These are phyloP conservation scores for Ifrita kowaldi DNA, from an alignment of 2,113 vertebrate species.

Conservation along the genomic window DNA sequence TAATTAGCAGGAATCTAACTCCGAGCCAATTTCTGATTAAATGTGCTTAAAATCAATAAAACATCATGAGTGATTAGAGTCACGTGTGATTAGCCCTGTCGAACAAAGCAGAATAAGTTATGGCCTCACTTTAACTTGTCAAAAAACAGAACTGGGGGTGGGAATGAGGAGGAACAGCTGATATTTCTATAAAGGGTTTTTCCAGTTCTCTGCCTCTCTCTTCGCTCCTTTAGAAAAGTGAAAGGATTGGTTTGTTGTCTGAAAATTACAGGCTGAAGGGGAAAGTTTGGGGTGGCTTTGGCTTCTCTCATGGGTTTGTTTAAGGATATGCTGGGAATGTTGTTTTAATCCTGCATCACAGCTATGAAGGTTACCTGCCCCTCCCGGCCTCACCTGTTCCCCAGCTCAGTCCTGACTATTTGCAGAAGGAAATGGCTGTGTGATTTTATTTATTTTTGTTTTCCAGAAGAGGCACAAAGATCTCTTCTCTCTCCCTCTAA, in stretches of 20 bases:
- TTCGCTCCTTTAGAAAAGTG: constrained; percentile 6
- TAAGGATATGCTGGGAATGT: constrained; percentile 16
- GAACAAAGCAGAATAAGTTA: constrained; percentile 73
- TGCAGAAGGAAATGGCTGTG: background rate
- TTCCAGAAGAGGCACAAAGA: background rate
- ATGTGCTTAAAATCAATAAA: constrained; percentile 81
- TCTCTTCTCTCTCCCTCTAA: background rate
- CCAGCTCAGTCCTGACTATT: background rate
- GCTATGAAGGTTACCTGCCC: background rate
- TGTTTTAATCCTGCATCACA: background rate
- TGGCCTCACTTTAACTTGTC: constrained; percentile 69
- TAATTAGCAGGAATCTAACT: constrained; percentile 79
- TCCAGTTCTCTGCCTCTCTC: constrained; percentile 53
- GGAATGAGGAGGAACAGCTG: constrained; percentile 60
- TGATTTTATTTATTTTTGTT: background rate
- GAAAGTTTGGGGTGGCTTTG: constrained; percentile 45
- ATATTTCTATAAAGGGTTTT: constrained; percentile 62
- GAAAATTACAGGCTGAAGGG: constrained; percentile 55
- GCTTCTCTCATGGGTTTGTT: constrained; percentile 20
- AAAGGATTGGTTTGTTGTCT: constrained; percentile 44
- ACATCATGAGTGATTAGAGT: constrained; percentile 77
- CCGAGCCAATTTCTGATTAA: constrained; percentile 79
- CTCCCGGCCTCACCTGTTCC: background rate
- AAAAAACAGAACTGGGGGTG: constrained; percentile 64
- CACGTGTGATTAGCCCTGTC: constrained; percentile 73